Evolutionary conservation across 1,140 invertebrate genomes (phyloP), one percentile per base, ranked within the genome.

Genomic region (Drosophila neocordata): DNA sequence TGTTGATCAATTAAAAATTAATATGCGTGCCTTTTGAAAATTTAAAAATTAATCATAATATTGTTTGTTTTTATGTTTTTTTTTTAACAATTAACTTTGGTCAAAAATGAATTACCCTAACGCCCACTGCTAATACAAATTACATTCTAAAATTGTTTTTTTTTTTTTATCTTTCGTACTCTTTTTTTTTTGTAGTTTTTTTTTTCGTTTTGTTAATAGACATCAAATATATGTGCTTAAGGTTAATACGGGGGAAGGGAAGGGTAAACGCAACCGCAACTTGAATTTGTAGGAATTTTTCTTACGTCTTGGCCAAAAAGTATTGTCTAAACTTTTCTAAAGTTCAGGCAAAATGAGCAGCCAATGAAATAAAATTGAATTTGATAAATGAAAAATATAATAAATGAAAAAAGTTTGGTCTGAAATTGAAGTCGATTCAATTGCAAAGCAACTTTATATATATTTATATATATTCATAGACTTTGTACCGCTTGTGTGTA

Each of bases 1-100:
- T 64, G 53, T 59, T n/a, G 55, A 68, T 67, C 34, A 48, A 65
- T 71, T 69, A 71, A 66, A 87, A 87, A 78, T 66, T 68, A 85
- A 77, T 66, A 77, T 65, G 66, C 53, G 69, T 74, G 80, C 66
- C 1, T 48, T 48, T 48, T 58, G 22, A 66, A 57, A 65, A 65
- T 52, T 75, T 75, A 71, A 71, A 84, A 76, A 75, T 67, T 67
- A 77, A 59, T 58, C 69, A 72, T 73, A 41, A 48, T 20, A 65
- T 68, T 75, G 41, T 24, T 2, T 4, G 2, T 24, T 24, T 67
- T 79, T 24, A 24, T 4, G 2, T 24, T 24, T 67, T 79, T 60
- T 52, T 65, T 60, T 75, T 85, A 88, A 87, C 82, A 87, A 82
- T 87, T 76, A 87, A 88, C 83, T 87, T 87, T 88, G 82, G 82